Evolutionary conservation across 2,888 invertebrate genomes (phyloP).

Genomic region (Chalcosyrphus nemorum): DNA sequence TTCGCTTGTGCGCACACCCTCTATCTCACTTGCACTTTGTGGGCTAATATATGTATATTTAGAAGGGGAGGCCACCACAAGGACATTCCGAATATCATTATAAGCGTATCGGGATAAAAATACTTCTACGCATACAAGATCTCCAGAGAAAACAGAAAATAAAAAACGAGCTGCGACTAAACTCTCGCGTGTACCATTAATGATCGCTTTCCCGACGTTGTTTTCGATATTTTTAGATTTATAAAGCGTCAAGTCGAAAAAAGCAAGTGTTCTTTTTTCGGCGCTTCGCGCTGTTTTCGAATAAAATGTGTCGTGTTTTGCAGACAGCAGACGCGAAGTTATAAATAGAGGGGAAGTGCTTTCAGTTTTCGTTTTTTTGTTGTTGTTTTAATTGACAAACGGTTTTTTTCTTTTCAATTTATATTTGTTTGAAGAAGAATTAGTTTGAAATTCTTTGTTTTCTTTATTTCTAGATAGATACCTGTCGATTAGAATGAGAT

Average conservation of each 20-base stretch:
- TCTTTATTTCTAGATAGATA: slow-evolving; percentile 15
- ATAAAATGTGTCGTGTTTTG: slow-evolving; percentile 64
- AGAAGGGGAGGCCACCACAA: slow-evolving; percentile 69
- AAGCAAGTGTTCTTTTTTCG: slow-evolving; percentile 70
- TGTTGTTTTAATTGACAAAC: slow-evolving; percentile 15
- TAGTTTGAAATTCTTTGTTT: neutral
- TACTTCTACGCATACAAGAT: slow-evolving; percentile 31
- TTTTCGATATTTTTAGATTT: slow-evolving; percentile 63
- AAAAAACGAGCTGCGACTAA: slow-evolving; percentile 28
- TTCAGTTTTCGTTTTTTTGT: no score
- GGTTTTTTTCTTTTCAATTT: neutral
- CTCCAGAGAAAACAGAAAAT: slow-evolving; percentile 52
- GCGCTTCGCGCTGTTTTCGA: slow-evolving; percentile 49
- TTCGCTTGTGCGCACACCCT: neutral
- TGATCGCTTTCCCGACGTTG: slow-evolving; percentile 55
- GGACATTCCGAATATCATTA: slow-evolving; percentile 68
- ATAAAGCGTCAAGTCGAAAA: slow-evolving; percentile 54
- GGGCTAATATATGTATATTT: slow-evolving; percentile 32
- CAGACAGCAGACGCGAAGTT: slow-evolving; percentile 62
- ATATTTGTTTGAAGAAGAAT: neutral
- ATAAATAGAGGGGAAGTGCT: slow-evolving; percentile 57
- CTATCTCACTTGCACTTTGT: slow-evolving; percentile 7
- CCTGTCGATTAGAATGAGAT: slow-evolving; percentile 28
- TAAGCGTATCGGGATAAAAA: slow-evolving; percentile 63
- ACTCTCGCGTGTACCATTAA: slow-evolving; percentile 56